A percentile compares a stretch with the other conserved stretches of the same genome.
phyloP scores from a whole-genome alignment of 2,888 invertebrate genomes.

The Campoletis raptor region DNA sequence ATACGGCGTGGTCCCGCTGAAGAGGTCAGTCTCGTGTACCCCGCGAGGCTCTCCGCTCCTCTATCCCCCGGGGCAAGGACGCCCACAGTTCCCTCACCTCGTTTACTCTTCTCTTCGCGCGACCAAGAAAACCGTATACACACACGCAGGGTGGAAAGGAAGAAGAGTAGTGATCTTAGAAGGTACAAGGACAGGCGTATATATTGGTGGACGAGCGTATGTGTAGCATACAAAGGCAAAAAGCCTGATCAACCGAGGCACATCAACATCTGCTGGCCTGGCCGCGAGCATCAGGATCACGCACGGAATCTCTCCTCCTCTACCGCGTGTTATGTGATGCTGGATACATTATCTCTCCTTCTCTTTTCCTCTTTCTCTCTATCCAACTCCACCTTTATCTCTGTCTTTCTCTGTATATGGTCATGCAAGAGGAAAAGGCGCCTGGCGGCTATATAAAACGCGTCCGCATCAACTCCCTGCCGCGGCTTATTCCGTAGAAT shows the following conservation, averaged over 20 bases:
- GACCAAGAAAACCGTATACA: conserved; percentile 36
- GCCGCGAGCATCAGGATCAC: conserved; percentile 63
- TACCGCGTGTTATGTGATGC: conserved; percentile 49
- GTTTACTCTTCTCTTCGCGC: conserved; percentile 56
- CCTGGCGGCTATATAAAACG: conserved; percentile 55
- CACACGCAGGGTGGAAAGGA: conserved; percentile 2
- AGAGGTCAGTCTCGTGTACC: conserved; percentile 72
- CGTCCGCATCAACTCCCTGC: conserved; percentile 53
- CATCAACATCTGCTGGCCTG: conserved; percentile 74
- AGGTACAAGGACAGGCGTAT: conserved; percentile 11
- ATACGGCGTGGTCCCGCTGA: conserved; percentile 60
- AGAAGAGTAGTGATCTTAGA: conserved; percentile 13
- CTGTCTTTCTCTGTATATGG: conserved; percentile 12
- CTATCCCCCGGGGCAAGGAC: conserved; percentile 81
- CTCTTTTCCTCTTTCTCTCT: conserved; percentile 17
- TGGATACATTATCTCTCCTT: conserved; percentile 32
- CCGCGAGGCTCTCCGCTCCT: conserved; percentile 72
- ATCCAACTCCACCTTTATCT: not conserved
- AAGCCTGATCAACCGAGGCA: conserved; percentile 58
- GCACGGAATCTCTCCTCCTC: conserved; percentile 44
- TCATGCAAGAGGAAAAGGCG: conserved; percentile 49
- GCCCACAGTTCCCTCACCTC: conserved; percentile 79
- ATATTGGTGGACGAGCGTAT: not conserved
- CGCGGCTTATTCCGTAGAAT: conserved; percentile 58
- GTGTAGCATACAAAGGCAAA: conserved; percentile 18